Base-by-base conservation (phyloP, 1,140 invertebrate species). In the Dreissena polymorpha region DNA sequence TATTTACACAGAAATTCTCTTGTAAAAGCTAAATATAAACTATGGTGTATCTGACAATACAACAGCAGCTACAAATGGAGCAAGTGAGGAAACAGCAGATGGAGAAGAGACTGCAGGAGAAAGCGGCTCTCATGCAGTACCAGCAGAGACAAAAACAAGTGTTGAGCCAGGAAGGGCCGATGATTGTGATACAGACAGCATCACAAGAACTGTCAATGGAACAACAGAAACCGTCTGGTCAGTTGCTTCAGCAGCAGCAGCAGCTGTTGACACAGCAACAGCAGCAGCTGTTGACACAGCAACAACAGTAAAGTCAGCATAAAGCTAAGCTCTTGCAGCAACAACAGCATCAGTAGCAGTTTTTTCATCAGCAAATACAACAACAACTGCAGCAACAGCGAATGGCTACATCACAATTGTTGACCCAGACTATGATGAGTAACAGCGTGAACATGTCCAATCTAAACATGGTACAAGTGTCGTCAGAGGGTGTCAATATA, bases 361-460 rank as follows among this genome's bases (percentile, higher is more conserved):
- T 50, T 1, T n/a, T 71, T 27, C 25, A 49, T 8, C 69, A 71
- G 49, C 25, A 27, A 50, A 50, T 16, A 25, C 18, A 68, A 27
- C 65, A 21, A 68, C 65, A 27, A 68, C 65, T 10, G 65, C 39
- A 27, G 39, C 65, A 68, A 50, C 39, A 72, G n/a, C 39, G n/a
- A 18, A 25, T 25, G 23, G 39, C 39, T 39, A 39, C 39, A 8
- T 39, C 39, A 8, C 39, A 39, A 39, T 39, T 39, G 39, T 8
- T 39, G 39, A 39, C 39, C 3, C 39, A 39, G 39, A 8, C 39
- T 8, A 39, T 39, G 60, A 63, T 63, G 18, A n/a, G 23, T 10
- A 10, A 10, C 10, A 10, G 60, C 10, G 23, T 39, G 39, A 39
- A 39, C 39, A 39, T 39, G 51, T 57, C 25, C 50, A 73, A 16